Conservation (phyloP, 2,888 invertebrate species). For the Hydraecia micacea region DNA sequence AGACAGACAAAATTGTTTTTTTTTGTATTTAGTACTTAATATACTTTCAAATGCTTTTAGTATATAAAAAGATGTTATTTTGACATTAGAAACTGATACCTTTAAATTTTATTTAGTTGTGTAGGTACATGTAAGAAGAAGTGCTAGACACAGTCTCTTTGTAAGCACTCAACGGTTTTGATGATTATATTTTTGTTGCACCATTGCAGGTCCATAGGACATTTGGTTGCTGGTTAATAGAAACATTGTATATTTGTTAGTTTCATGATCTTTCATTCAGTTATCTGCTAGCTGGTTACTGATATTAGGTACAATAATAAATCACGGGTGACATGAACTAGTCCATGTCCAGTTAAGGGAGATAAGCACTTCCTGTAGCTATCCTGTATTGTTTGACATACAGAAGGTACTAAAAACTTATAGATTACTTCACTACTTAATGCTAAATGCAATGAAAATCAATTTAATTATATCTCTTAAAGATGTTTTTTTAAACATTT, state of each 20-base stretch:
- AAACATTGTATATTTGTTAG: neutral
- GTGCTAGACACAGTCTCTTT: no score
- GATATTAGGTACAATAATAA: neutral
- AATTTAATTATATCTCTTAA: neutral
- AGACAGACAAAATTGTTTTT: no score
- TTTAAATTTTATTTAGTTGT: no score
- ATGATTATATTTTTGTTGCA: no score
- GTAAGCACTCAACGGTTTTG: no score
- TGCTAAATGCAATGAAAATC: neutral
- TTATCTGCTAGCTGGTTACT: neutral
- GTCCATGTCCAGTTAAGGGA: neutral
- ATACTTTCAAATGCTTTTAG: no score
- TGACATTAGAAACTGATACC: no score
- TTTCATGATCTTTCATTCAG: neutral
- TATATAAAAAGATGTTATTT: no score
- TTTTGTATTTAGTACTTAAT: no score
- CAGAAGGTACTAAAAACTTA: neutral
- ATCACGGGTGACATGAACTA: neutral
- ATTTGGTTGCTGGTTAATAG: no score
- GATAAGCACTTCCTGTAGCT: constrained; percentile 7
- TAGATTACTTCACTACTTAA: neutral
- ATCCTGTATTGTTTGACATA: neutral
- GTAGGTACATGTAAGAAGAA: no score
- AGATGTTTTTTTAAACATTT: neutral
- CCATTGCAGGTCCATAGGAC: no score